Conservation (phyloP, 2,797 vertebrate genomes). For the Helicolenus hilgendorfi region DNA sequence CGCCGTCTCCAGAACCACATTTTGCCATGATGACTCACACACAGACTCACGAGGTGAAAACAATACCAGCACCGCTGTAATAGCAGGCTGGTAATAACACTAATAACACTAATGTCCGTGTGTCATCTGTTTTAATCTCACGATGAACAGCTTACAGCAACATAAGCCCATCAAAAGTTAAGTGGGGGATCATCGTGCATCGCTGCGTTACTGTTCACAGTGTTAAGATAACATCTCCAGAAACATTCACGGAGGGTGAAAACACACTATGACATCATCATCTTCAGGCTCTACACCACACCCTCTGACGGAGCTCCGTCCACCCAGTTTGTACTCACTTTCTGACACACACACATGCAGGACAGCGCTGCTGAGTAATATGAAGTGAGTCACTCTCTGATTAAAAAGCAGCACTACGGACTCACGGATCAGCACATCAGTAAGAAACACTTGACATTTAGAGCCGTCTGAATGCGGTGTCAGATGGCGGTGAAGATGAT, state of each 20-base stretch:
- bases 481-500: not conserved
- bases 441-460: conserved; percentile 26
- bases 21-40: too few relatives aligned
- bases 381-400: conserved; percentile 42
- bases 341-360: not conserved
- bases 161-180: not conserved
- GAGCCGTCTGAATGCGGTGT: not conserved
- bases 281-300: not conserved
- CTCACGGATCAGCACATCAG: not conserved
- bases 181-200: not conserved
- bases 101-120: too few relatives aligned
- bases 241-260: not conserved
- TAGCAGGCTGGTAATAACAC: too few relatives aligned
- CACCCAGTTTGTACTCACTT: not conserved
- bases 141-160: not conserved
- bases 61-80: too few relatives aligned
- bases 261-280: conserved; percentile 47
- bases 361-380: conserved; percentile 22
- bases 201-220: not conserved
- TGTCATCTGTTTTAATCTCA: not conserved
- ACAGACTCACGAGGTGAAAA: too few relatives aligned
- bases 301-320: conserved; percentile 38
- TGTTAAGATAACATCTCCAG: not conserved
- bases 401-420: conserved; percentile 38
- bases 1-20: too few relatives aligned